phyloP scores from a whole-genome alignment of 2,113 vertebrate species.

The Myanophis thanlyinensis region DNA sequence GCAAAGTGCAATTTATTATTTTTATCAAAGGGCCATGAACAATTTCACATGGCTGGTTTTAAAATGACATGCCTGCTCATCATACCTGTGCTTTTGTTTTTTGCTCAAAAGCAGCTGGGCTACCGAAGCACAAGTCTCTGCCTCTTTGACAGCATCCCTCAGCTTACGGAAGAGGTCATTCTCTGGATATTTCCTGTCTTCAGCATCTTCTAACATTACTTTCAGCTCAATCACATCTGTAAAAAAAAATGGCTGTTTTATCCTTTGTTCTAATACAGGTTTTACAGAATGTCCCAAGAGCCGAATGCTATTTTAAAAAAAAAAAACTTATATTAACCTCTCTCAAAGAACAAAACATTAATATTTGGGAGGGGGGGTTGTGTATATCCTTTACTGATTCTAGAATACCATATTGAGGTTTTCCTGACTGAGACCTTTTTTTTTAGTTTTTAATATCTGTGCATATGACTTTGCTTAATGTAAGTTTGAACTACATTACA shows the following conservation, averaged over 20 bases:
- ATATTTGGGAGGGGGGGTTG: background rate
- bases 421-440: background rate
- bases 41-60: background rate
- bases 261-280: background rate
- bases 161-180: conserved; percentile 88
- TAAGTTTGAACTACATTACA: background rate
- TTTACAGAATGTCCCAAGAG: background rate
- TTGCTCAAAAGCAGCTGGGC: conserved; percentile 94
- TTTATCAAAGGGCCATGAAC: background rate
- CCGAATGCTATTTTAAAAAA: too few relatives aligned
- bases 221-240: conserved; percentile 94
- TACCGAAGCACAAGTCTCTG: conserved; percentile 97
- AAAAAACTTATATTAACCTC: background rate
- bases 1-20: background rate
- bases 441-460: background rate
- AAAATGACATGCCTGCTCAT: conserved; percentile 17
- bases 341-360: background rate
- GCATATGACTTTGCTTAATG: background rate
- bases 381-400: background rate
- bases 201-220: conserved; percentile 93
- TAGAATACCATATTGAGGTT: background rate
- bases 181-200: conserved; percentile 95
- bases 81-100: conserved; percentile 93
- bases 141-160: conserved; percentile 93
- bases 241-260: conserved; percentile 39